Conservation (phyloP, 37 sponge, comb jelly and placozoan genomes). For the Dysidea cf. avara region DNA sequence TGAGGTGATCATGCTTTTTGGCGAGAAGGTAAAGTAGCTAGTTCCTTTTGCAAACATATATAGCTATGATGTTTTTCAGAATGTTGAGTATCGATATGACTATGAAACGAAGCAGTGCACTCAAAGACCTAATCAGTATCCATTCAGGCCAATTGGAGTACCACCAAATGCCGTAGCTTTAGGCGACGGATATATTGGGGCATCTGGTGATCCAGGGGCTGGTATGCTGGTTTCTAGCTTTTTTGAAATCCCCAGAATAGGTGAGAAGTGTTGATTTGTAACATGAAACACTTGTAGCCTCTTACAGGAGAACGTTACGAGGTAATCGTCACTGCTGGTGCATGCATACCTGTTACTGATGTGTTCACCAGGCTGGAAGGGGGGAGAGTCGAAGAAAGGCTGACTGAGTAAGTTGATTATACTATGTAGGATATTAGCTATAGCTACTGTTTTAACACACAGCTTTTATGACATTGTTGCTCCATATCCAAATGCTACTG, state of each 20-base stretch:
- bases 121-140: background rate
- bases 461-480: slow-evolving; percentile 61
- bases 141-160: slow-evolving; percentile 43
- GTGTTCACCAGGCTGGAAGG: background rate
- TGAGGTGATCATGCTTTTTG: too few species aligned
- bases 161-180: slow-evolving; percentile 28
- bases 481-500: slow-evolving; percentile 37
- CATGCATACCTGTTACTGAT: slow-evolving; percentile 33
- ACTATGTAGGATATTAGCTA: too few species aligned
- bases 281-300: too few species aligned
- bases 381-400: background rate
- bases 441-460: too few species aligned
- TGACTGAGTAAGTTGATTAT: slow-evolving; percentile 9
- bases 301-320: slow-evolving; percentile 1
- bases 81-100: slow-evolving; percentile 10
- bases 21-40: too few species aligned
- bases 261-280: too few species aligned
- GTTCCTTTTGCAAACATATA: too few species aligned
- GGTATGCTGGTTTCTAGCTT: slow-evolving; percentile 29
- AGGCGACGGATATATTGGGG: slow-evolving; percentile 41
- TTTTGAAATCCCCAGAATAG: background rate
- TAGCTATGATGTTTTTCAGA: slow-evolving; percentile 6
- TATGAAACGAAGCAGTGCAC: slow-evolving; percentile 5
- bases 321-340: slow-evolving; percentile 10
- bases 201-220: slow-evolving; percentile 10